Base-by-base conservation (phyloP, 2,888 invertebrate genomes). In the Cosmopolites sordidus region DNA sequence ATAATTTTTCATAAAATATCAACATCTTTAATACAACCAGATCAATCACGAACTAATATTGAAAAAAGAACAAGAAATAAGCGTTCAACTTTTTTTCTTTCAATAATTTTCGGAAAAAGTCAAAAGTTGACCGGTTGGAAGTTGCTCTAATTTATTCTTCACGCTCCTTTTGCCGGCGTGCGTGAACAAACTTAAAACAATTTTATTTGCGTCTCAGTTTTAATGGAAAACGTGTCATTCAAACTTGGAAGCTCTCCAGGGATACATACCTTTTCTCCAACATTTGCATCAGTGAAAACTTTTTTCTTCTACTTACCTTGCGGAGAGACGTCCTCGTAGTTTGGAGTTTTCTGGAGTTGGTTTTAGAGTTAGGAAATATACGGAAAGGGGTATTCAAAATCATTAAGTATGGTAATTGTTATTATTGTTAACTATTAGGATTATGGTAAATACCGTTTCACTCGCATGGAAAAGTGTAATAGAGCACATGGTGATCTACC, bases 181-280 rank as follows among this genome's bases (percentile, higher is more conserved):
- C 51, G 51, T 44, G 51, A 40, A 45, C 16, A 51, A 51, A 51
- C 51, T 51, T 40, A 30, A 22, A 51, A 51, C 51, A 51, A 51
- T 51, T 46, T 46, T 46, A 41, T 51, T 46, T 45, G 29, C 37
- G 30, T 37, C 22, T 33, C 46, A 30, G 40, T 46, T 46, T 51
- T 45, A 51, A 51, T 51, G 51, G 51, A 51, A 51, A 51, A 51
- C 51, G 51, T 51, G 51, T 51, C 37, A 33, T 42, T 16, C 51
- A 51, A 51, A 51, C 44, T 39, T 40, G 16, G 30, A 37, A 29
- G 22, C 40, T 43, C 44, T 51, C 51, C n/a, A 16, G 44, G 38
- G 51, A 51, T 45, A 44, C 45, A 44, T 51, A 51, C 43, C 43
- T 51, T 43, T 49, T 5, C 6, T 12, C 8, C 22, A 22, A 22